Conservation (phyloP, 2,888 invertebrate genomes). For the Slavum lentiscoides region DNA sequence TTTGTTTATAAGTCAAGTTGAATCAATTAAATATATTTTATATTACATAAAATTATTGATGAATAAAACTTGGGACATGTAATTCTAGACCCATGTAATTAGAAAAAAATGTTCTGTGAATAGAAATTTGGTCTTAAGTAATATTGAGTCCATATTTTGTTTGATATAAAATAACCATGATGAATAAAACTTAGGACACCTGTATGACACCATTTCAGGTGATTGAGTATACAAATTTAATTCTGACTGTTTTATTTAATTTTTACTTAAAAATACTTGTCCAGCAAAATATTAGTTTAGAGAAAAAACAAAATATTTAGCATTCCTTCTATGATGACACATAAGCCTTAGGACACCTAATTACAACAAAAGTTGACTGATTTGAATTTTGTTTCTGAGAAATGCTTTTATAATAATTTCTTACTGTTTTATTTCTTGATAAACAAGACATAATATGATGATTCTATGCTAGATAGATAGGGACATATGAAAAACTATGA, state of each 20-base stretch:
- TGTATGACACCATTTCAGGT: neutral
- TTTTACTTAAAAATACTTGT: no score
- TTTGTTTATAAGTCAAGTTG: no score
- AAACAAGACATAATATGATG: neutral
- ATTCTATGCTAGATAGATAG: slow-evolving; percentile 14
- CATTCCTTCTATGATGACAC: neutral
- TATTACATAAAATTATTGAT: no score
- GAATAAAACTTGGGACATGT: no score
- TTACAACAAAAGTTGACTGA: no score
- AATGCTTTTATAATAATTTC: neutral
- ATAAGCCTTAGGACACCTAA: no score
- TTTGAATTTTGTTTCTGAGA: neutral
- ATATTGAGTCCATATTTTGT: neutral
- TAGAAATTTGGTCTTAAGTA: neutral
- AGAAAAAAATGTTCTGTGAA: no score
- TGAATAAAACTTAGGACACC: slow-evolving; percentile 34
- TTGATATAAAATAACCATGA: neutral
- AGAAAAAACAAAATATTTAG: neutral
- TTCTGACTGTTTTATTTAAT: neutral
- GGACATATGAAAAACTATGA: slow-evolving; percentile 29
- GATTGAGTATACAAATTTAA: slow-evolving; percentile 1
- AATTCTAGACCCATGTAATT: no score
- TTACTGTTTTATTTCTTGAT: neutral
- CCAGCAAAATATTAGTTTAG: no score
- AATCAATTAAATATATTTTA: no score